Evolutionary conservation across 2,888 invertebrate genomes (phyloP), one percentile per base, ranked within the genome.

Genomic region (Neoscelio sp.): DNA sequence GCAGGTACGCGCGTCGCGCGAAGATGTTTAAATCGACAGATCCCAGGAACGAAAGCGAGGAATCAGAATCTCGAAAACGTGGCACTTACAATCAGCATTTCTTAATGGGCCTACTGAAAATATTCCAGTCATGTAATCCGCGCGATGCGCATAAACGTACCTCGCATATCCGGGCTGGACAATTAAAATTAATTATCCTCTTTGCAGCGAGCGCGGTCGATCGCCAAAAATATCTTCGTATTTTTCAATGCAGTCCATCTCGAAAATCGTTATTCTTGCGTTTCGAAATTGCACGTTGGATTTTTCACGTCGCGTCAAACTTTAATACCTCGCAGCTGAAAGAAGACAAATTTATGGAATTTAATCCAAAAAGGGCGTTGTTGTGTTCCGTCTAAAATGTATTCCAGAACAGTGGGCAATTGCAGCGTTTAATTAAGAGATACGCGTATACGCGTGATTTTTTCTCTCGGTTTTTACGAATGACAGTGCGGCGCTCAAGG

Each of bases 171-270:
- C 81, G 78, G 78, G 80, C 77, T 64, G 77, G 82, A 85, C 87
- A 85, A 88, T 88, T 88, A 87, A 87, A 87, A 87, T 86, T 87
- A 86, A 88, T 86, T 84, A 83, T 82, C 79, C 82, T 82, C 83
- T 81, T 85, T 85, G 74, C 81, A 71, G 46, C 35, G 30, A 67
- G 50, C 38, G 56, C 30, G 62, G 18, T 54, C 81, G 78, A 82
- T 79, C 64, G 70, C 62, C 78, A 81, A 74, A 81, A 81, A 78
- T 80, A 62, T 78, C 71, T 81, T 17, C 73, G 71, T 81, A 70
- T 83, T 79, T 74, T 75, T 83, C 82, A 84, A 7, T 33, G 10
- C 17, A 13, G 75, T 17, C 5, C 10, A 28, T 28, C 10, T 10
- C 48, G 12, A 2, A 12, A 10, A 7, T 10, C 12, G 10, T 18